Evolutionary conservation across 2,888 invertebrate species (phyloP).

Genomic region (Cataglyphis livida): DNA sequence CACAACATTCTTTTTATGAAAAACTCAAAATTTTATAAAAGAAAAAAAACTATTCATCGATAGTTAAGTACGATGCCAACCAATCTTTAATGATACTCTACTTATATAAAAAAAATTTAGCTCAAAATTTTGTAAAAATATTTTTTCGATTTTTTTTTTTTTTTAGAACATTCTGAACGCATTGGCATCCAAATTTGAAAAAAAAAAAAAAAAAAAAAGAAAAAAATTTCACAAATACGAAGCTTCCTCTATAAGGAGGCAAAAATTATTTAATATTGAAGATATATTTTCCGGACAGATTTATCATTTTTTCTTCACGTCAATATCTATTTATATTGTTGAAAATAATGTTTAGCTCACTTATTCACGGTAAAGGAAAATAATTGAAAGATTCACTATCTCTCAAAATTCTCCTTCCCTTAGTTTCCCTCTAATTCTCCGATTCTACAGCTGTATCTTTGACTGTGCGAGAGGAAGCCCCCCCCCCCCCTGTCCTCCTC

Average conservation of each 20-base stretch:
- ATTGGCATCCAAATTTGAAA: not conserved
- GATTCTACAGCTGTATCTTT: slow-evolving; percentile 21
- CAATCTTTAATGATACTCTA: no score
- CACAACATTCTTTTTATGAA: no score
- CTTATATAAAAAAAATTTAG: no score
- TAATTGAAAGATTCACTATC: slow-evolving; percentile 30
- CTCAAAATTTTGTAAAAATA: no score
- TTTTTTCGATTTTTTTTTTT: no score
- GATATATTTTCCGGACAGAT: not conserved
- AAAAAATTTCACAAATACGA: no score
- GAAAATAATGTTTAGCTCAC: not conserved
- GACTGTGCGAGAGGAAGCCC: not conserved
- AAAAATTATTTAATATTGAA: not conserved
- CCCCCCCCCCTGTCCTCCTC: slow-evolving; percentile 13
- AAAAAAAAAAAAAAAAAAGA: not conserved
- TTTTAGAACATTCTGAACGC: no score
- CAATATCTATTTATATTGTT: not conserved
- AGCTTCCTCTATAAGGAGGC: no score
- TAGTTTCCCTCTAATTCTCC: slow-evolving; percentile 27
- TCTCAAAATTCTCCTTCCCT: slow-evolving; percentile 27
- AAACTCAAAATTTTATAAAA: no score
- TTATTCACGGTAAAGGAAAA: not conserved
- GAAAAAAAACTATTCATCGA: no score
- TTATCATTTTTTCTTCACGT: not conserved
- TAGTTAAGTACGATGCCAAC: no score